Base-by-base conservation (phyloP, 2,888 invertebrate genomes). In the Camptogramma bilineatum region DNA sequence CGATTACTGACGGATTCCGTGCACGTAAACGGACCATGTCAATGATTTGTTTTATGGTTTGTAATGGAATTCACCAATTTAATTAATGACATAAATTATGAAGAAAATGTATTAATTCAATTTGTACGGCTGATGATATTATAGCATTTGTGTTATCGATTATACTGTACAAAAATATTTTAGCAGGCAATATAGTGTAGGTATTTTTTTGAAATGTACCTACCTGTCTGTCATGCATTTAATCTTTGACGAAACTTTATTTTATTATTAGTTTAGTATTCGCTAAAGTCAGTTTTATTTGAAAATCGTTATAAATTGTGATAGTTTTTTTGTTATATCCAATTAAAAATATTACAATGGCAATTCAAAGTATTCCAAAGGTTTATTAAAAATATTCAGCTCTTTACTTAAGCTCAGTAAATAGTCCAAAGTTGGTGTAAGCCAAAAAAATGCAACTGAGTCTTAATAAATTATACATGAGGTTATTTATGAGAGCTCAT, bases 401-500 rank as follows among this genome's bases (percentile, higher is more conserved):
- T 56, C 44, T 39, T 52, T 82, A 78, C 74, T 81, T 84, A 84
- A 86, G 80, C 81, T 78, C 69, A 72, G 52, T 62, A 59, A 62
- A 60, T 56, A 79, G 82, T 79, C 83, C 84, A 85, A 82, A 84
- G 76, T 73, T 75, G 72, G 62, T 63, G 73, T 79, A 75, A 78
- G 80, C 78, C 85, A 86, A 90, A 90, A 90, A 88, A 87, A 85
- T 87, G 82, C 84, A 82, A 83, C 81, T 80, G 78, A 78, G 39
- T 74, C 70, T 73, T 82, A 82, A 86, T 91, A 91, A 90, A 87
- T 90, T 85, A 88, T 83, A 87, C 86, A 86, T 84, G 84, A 83
- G 78, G 76, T 80, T 87, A 87, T 90, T 88, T 91, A 90, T 82
- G 79, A 77, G 73, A 64, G 74, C 81, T 89, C 87, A 88, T 89